These are phyloP conservation scores for Allobates femoralis DNA, from an alignment of 2,797 vertebrate species.

Conservation along the genomic window DNA sequence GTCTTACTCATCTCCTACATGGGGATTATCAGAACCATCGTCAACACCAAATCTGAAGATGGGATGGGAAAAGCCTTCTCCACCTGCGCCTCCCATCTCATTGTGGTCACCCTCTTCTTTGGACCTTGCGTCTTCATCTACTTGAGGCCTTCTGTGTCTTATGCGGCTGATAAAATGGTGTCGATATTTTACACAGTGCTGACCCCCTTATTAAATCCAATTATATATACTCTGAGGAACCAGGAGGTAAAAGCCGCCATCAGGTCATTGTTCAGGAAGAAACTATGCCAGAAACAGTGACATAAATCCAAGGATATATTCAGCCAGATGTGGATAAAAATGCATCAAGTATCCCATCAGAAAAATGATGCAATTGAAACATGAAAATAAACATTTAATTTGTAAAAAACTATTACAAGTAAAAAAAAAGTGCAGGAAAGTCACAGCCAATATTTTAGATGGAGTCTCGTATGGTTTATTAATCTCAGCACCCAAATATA, in stretches of 20 bases:
- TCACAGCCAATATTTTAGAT: no score
- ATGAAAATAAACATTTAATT: no score
- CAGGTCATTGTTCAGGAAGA: constrained; percentile 32
- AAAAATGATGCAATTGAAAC: no score
- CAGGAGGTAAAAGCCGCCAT: constrained; percentile 52
- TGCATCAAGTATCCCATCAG: no score
- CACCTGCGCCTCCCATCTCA: constrained; percentile 71
- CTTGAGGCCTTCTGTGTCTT: constrained; percentile 66
- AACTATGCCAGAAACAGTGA: background rate
- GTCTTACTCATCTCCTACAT: constrained; percentile 61
- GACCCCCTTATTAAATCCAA: constrained; percentile 70
- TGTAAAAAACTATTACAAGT: no score
- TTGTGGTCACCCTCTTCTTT: constrained; percentile 70
- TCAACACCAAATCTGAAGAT: constrained; percentile 61
- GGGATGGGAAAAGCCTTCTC: constrained; percentile 66
- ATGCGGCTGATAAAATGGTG: constrained; percentile 67
- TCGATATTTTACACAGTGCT: constrained; percentile 70
- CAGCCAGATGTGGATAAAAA: background rate
- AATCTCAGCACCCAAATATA: no score
- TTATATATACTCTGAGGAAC: constrained; percentile 67
- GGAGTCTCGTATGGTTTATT: no score
- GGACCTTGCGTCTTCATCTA: constrained; percentile 71
- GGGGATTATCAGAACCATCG: constrained; percentile 62
- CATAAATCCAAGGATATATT: background rate
- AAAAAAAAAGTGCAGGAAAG: no score